phyloP scores from a whole-genome alignment of 2,113 vertebrate genomes.

The Variabilichromis moorii region DNA sequence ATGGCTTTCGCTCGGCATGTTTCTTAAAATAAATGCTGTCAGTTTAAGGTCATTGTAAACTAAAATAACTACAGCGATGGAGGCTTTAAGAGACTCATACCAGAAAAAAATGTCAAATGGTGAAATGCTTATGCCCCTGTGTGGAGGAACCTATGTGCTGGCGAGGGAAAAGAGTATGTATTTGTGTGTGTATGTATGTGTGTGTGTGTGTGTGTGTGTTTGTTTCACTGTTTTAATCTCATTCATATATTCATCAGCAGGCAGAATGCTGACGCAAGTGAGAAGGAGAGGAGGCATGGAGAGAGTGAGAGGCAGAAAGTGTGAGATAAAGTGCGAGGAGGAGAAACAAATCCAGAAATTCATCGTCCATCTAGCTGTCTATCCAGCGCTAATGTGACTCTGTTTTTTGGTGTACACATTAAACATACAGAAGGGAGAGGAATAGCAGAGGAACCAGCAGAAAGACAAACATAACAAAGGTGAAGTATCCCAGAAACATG shows the following conservation, averaged over 20 bases:
- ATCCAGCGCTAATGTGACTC: neutral
- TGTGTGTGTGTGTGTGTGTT: neutral
- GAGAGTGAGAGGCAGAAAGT: slow-evolving; percentile 40
- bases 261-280: slow-evolving; percentile 59
- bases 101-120: neutral
- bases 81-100: neutral
- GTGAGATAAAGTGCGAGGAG: slow-evolving; percentile 27
- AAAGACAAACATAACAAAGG: neutral
- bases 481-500: neutral
- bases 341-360: slow-evolving; percentile 9
- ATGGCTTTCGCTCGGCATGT: neutral
- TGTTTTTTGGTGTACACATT: neutral
- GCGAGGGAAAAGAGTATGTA: neutral
- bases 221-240: slow-evolving; percentile 42
- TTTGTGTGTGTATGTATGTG: neutral
- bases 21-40: neutral
- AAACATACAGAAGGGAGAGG: neutral
- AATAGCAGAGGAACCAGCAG: neutral
- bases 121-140: neutral
- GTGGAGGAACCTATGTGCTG: neutral
- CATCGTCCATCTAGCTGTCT: neutral
- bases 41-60: neutral
- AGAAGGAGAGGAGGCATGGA: slow-evolving; percentile 39
- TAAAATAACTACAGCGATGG: neutral
- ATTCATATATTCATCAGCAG: slow-evolving; percentile 66